Base-by-base conservation (phyloP, 2,888 invertebrate genomes). In the Nycteola revayana region DNA sequence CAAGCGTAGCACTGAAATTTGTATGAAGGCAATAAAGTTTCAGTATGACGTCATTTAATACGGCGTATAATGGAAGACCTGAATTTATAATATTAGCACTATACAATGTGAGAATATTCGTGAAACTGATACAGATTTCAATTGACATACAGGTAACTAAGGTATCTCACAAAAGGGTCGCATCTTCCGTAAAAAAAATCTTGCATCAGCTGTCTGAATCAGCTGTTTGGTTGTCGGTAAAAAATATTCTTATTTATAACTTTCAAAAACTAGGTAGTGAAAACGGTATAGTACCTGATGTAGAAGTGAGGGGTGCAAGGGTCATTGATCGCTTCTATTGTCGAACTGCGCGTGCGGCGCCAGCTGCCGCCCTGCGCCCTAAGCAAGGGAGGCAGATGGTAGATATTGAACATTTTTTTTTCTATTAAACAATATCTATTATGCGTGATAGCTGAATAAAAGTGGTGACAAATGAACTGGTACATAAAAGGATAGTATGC, bases 271-370 rank as follows among this genome's bases (percentile, higher is more conserved):
- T 51, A 51, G 45, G 48, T 41, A 48, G 42, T 25, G 26, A 34
- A 47, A 65, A 63, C 69, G 60, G 65, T 66, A 66, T 42, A 38
- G 49, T 69, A 70, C 72, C 68, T 70, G 69, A 63, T 52, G 39
- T 37, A 36, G 60, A 58, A 62, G 62, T 60, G 66, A 58, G 70
- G 80, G 80, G 71, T 68, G 67, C 69, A 54, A 83, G 69, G 87
- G 85, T 88, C 87, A 86, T 80, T 82, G 87, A 72, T 84, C 87
- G 83, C 63, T 49, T 57, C 68, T 66, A 80, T 83, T 84, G 85
- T 83, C 47, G 52, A 64, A 51, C 47, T 75, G 78, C 86, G 85
- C 85, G 84, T 81, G 85, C 86, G 81, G 40, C 51, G 81, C 65
- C 85, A 87, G 87, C 87, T 87, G 87, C 72, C 51, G 59, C 49